Evolutionary conservation across 2,113 vertebrate species (phyloP).

Genomic region (Erythrolamprus reginae): DNA sequence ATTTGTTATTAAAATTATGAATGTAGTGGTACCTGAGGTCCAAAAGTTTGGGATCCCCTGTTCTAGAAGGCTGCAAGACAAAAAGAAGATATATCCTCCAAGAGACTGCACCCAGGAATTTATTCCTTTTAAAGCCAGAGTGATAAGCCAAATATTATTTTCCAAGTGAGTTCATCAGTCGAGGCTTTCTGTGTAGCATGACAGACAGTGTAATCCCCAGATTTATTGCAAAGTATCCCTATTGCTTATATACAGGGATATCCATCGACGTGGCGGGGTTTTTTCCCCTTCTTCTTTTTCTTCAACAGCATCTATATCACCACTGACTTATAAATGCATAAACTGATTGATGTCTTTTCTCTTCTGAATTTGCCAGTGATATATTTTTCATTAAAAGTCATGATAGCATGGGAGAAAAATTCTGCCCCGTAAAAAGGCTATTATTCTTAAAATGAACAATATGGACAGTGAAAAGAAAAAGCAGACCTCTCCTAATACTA

Average conservation of each 20-base stretch:
- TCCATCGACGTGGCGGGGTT: not conserved
- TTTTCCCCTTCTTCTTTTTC: not conserved
- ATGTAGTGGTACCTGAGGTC: no score
- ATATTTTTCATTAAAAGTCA: conserved; percentile 20
- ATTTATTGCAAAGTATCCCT: conserved; percentile 7
- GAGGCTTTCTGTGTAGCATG: not conserved
- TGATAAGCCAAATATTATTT: not conserved
- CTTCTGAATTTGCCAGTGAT: conserved; percentile 5
- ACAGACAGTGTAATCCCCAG: not conserved
- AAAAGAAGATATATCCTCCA: not conserved
- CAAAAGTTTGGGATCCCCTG: no score
- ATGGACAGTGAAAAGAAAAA: not conserved
- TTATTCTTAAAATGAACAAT: conserved; percentile 9
- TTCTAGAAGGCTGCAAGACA: not conserved
- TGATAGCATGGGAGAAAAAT: not conserved
- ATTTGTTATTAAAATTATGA: no score
- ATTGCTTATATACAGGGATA: not conserved
- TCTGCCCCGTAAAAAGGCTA: not conserved
- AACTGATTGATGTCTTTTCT: conserved; percentile 12
- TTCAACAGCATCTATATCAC: not conserved
- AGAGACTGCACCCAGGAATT: not conserved
- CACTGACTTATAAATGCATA: not conserved
- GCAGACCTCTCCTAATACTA: not conserved
- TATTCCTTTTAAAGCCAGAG: not conserved
- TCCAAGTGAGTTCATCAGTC: not conserved